These are phyloP conservation scores for Lypha dubia DNA, from an alignment of 2,888 invertebrate species.

Conservation along the genomic window DNA sequence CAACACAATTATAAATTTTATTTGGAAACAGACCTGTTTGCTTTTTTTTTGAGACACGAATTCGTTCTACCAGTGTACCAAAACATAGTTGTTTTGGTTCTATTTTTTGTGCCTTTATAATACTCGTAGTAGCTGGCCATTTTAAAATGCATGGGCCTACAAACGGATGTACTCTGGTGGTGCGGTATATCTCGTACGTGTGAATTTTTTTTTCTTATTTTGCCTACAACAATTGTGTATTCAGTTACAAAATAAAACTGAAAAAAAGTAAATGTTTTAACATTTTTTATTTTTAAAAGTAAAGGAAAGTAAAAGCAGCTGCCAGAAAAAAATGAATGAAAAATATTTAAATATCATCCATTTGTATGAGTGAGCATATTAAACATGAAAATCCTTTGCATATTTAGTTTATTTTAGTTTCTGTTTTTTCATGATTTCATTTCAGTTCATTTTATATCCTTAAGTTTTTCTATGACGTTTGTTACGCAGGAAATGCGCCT, in stretches of 20 bases:
- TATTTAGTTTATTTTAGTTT: constrained; percentile 33
- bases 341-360: constrained; percentile 60
- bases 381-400: constrained; percentile 65
- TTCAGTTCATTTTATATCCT: constrained; percentile 63
- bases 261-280: constrained; percentile 45
- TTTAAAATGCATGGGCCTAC: constrained; percentile 35
- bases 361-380: constrained; percentile 66
- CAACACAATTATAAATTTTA: too few species aligned
- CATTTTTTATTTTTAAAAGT: constrained; percentile 1
- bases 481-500: constrained; percentile 78
- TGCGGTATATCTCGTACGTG: constrained; percentile 31
- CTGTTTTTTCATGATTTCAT: constrained; percentile 39
- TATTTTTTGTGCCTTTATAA: background rate
- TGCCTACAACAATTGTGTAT: constrained; percentile 30
- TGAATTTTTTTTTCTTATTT: constrained; percentile 31
- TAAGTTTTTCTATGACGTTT: constrained; percentile 62
- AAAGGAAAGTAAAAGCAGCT: constrained; percentile 43
- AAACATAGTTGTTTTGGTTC: background rate
- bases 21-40: too few species aligned
- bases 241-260: background rate
- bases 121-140: constrained; percentile 27
- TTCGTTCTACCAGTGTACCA: constrained; percentile 28
- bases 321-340: constrained; percentile 47
- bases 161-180: constrained; percentile 65
- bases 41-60: background rate